These are phyloP conservation scores for Cherax quadricarinatus DNA, from an alignment of 1,140 invertebrate species.

Conservation along the genomic window DNA sequence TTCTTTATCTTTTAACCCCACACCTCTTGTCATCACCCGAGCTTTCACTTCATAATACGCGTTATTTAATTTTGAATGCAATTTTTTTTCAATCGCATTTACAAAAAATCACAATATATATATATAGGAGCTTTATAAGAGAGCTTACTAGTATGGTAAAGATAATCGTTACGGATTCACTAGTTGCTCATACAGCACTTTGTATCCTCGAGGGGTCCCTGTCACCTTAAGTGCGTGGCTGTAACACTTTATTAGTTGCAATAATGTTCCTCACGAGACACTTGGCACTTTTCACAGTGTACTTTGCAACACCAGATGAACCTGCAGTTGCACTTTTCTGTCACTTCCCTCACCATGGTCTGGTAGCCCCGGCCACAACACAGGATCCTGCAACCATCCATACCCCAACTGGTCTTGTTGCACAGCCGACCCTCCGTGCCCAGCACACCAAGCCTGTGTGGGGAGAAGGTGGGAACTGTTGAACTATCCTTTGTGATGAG, in stretches of 20 bases:
- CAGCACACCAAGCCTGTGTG: constrained; percentile 76
- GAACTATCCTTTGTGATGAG: neutral
- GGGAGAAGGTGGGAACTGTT: constrained; percentile 74
- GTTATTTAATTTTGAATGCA: too few relatives aligned
- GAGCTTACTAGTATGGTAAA: too few relatives aligned
- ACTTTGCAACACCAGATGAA: constrained; percentile 97
- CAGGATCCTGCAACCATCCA: constrained; percentile 89
- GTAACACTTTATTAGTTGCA: constrained; percentile 65
- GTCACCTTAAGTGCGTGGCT: too few relatives aligned
- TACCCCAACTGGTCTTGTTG: constrained; percentile 86
- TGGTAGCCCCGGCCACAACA: constrained; percentile 96
- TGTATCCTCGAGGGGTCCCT: too few relatives aligned
- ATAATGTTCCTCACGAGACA: constrained; percentile 64
- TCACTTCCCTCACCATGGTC: constrained; percentile 88
- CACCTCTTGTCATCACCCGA: too few relatives aligned
- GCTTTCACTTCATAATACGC: too few relatives aligned
- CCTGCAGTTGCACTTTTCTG: constrained; percentile 93
- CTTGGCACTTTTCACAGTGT: constrained; percentile 87
- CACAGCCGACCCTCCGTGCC: constrained; percentile 90
- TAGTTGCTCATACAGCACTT: too few relatives aligned
- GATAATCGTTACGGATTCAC: too few relatives aligned
- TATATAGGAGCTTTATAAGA: too few relatives aligned
- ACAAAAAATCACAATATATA: too few relatives aligned
- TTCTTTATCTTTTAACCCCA: too few relatives aligned
- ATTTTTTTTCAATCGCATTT: neutral